These are phyloP conservation scores for Penaeus vannamei DNA, from an alignment of 1,140 invertebrate species.

Conservation along the genomic window DNA sequence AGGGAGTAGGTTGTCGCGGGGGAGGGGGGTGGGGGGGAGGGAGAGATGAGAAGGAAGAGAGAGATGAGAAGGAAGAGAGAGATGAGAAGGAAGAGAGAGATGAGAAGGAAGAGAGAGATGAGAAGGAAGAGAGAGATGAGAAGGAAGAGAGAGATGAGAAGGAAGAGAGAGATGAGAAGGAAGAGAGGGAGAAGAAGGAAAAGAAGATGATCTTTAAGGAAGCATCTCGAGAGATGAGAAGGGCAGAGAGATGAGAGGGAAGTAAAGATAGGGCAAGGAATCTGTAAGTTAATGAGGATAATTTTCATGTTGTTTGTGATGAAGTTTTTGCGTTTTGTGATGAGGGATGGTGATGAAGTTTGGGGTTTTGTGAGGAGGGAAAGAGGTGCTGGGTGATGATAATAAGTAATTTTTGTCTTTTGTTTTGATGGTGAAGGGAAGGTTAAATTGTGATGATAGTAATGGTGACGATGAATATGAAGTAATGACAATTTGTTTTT, in stretches of 20 bases:
- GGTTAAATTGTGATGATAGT: too few relatives aligned
- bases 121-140: neutral
- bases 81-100: neutral
- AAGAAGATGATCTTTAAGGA: neutral
- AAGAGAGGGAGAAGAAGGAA: neutral
- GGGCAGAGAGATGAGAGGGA: neutral
- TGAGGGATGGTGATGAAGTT: too few relatives aligned
- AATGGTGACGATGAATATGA: too few relatives aligned
- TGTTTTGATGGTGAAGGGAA: too few relatives aligned
- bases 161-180: neutral
- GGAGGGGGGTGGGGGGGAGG: neutral
- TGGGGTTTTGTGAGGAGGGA: too few relatives aligned
- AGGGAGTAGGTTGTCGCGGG: neutral
- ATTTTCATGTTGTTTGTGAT: too few relatives aligned
- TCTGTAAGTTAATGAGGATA: too few relatives aligned
- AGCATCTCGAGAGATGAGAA: neutral
- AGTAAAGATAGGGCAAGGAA: too few relatives aligned
- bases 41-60: neutral
- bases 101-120: neutral
- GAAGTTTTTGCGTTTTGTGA: too few relatives aligned
- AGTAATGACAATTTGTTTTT: too few relatives aligned
- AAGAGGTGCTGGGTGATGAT: too few relatives aligned
- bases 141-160: neutral
- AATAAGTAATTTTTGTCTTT: too few relatives aligned
- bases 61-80: neutral